Evolutionary conservation across 2,797 vertebrate genomes (phyloP), one percentile per base, ranked within the genome.

Genomic region (Pangasius sanitwongsei): DNA sequence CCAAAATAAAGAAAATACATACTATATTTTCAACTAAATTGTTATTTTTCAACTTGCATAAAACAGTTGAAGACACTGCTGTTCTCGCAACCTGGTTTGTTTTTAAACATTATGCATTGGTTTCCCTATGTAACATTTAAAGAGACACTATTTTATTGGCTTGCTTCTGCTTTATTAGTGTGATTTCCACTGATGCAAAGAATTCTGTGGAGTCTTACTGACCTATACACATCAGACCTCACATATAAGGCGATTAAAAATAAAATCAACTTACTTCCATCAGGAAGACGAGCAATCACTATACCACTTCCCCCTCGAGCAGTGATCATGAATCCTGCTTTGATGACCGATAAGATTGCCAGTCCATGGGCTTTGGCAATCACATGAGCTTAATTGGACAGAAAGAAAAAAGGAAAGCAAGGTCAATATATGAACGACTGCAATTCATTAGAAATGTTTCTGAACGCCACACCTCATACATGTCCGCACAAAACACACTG

Each of bases 301-400:
- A 99, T 95, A 25, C 98, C 98, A 67, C 98, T 99, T 93, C 98
- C 98, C 0, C 97, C 98, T 61, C 98, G 95, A 53, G 98, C 98
- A 0, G 98, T 98, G 92, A 99, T 97, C 96, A 99, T 95, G 93
- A 99, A 99, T 37, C 98, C 98, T 0, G 97, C 98, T 92, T 98
- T 99, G 92, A 99, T 97, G 93, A 99, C 98, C 0, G 98, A 98
- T 91, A 99, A 93, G 93, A 99, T 94, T 50, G 97, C 98, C 59
- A 99, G 97, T 74, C 98, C 98, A 92, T 99, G 96, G 0, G 98
- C 98, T 95, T 97, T 99, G 1, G 98, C 98, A 72, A 99, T 98
- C 18, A 99, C 97, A 1, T 99, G 97, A 86, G 97, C 98, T 99
- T 92, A 75, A 59, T 44, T 83, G 41, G 37, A 84, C 4, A 57